A percentile compares a stretch with the other conserved stretches of the same genome.
Conservation (phyloP, 2,797 vertebrate species). For the Sebastes matsubarae region DNA sequence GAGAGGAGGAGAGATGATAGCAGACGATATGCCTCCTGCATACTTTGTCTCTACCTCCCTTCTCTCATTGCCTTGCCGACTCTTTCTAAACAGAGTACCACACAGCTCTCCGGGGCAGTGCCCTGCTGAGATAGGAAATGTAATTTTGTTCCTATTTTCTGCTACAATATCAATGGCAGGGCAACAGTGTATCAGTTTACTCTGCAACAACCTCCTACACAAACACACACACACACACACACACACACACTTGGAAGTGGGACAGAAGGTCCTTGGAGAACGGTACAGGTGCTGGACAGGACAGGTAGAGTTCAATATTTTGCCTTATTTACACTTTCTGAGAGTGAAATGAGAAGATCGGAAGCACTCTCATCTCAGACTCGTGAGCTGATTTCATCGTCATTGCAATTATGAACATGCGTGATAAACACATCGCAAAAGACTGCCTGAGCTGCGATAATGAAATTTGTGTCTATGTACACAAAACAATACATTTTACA, state of each 20-base stretch:
- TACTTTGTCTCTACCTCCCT: conserved; percentile 6
- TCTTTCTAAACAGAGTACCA: not conserved
- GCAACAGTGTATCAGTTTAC: not conserved
- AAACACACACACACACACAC: not conserved
- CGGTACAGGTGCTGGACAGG: too few species aligned
- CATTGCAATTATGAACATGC: too few species aligned
- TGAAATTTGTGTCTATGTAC: too few species aligned
- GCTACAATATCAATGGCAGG: not conserved
- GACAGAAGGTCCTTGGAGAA: not conserved
- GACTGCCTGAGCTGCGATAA: too few species aligned
- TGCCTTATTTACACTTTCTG: too few species aligned
- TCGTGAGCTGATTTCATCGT: too few species aligned
- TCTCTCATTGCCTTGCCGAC: too few species aligned
- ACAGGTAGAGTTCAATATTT: too few species aligned
- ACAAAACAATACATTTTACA: too few species aligned
- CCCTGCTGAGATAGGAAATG: conserved; percentile 24
- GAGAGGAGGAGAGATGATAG: not conserved
- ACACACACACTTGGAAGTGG: not conserved
- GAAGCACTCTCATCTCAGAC: too few species aligned
- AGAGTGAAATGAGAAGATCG: too few species aligned
- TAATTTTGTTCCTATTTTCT: conserved; percentile 13
- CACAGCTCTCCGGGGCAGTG: conserved; percentile 1
- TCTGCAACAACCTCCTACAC: not conserved
- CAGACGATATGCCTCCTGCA: not conserved
- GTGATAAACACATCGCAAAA: too few species aligned